Evolutionary conservation across 2,888 invertebrate genomes (phyloP).

Genomic region (Apoda limacodes): DNA sequence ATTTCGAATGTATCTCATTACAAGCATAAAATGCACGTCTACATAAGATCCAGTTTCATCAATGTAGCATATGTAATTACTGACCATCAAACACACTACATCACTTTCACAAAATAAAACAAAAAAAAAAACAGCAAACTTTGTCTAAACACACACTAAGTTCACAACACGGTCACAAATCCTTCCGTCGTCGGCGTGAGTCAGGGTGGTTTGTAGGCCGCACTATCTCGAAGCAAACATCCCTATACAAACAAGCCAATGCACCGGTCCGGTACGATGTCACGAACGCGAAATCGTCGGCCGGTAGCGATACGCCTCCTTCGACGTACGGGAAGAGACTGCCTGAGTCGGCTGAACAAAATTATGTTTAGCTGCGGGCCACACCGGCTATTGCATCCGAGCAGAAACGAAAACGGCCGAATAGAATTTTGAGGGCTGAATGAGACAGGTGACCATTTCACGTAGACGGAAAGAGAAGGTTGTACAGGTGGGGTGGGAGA

Average conservation of each 20-base stretch:
- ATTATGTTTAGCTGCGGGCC: conserved; percentile 63
- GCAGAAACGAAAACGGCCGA: conserved; percentile 60
- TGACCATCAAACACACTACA: conserved; percentile 40
- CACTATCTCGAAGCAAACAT: conserved; percentile 62
- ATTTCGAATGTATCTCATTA: conserved; percentile 54
- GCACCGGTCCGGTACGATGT: conserved; percentile 44
- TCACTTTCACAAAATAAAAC: conserved; percentile 42
- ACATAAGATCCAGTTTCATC: too few species aligned
- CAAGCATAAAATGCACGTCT: too few species aligned
- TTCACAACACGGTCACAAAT: conserved; percentile 46
- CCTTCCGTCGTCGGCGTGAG: conserved; percentile 24
- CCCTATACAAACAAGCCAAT: conserved; percentile 47
- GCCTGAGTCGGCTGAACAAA: conserved; percentile 45
- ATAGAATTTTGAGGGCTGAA: conserved; percentile 55
- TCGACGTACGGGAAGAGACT: conserved; percentile 54
- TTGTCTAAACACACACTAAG: conserved; percentile 27
- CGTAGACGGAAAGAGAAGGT: conserved; percentile 36
- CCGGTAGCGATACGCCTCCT: conserved; percentile 45
- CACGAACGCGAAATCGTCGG: conserved; percentile 40
- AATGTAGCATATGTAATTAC: conserved; percentile 47
- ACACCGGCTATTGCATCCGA: conserved; percentile 70
- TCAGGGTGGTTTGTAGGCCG: conserved; percentile 40
- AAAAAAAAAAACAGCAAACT: conserved; percentile 20
- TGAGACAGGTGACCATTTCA: conserved; percentile 35
- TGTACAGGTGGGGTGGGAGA: conserved; percentile 50